Conservation (phyloP, 2,113 vertebrate species). For the Entomyzon cyanotis region DNA sequence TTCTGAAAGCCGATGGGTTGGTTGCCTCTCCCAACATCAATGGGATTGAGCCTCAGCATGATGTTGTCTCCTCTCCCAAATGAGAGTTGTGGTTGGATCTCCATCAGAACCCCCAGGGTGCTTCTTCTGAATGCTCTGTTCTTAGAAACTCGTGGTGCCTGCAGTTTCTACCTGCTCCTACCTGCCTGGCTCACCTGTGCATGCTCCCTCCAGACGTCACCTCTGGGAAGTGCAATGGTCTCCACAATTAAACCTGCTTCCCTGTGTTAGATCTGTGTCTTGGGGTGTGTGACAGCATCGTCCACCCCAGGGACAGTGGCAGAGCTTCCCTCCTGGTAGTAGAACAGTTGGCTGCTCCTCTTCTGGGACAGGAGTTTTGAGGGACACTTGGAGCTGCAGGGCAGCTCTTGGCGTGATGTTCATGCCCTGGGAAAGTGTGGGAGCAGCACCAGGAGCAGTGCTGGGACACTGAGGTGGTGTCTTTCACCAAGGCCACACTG, state of each 20-base stretch:
- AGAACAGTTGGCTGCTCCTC: accelerated
- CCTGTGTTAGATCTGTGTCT: accelerated
- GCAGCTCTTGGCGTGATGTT: not conserved
- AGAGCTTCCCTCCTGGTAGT: not conserved
- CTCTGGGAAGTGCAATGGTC: not conserved
- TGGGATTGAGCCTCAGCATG: accelerated
- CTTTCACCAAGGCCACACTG: not conserved
- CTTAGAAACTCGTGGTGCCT: not conserved
- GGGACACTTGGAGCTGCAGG: not conserved
- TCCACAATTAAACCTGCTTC: not conserved
- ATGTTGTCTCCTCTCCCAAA: not conserved
- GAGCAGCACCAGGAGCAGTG: not conserved
- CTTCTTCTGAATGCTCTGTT: not conserved
- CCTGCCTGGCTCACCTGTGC: not conserved
- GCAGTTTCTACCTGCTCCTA: not conserved
- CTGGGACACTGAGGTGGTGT: not conserved
- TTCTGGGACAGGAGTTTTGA: not conserved
- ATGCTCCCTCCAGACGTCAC: accelerated
- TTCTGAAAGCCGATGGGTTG: not conserved
- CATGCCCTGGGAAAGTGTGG: accelerated
- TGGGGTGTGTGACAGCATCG: not conserved
- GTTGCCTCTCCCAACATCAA: not conserved
- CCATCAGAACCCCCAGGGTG: accelerated
- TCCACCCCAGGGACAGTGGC: not conserved
- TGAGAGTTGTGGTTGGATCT: accelerated